A percentile compares a stretch with the other conserved stretches of the same genome.
Evolutionary conservation across 2,797 vertebrate genomes (phyloP).

Genomic region (Enteromius afrohamiltoni): DNA sequence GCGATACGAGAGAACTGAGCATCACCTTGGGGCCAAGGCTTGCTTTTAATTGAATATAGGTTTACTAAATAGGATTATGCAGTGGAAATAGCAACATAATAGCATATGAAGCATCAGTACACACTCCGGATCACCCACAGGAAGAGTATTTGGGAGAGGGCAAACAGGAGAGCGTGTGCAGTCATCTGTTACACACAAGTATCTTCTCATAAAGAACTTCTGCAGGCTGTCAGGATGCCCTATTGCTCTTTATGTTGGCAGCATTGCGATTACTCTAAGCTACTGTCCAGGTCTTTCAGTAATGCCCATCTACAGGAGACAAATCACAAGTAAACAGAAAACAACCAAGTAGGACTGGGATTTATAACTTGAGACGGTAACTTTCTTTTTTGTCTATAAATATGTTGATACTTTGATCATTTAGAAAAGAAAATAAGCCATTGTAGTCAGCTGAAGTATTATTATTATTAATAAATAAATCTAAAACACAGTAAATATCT

Average conservation of each 20-base stretch:
- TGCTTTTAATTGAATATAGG: constrained; percentile 74
- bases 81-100: constrained; percentile 60
- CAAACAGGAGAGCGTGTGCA: constrained; percentile 48
- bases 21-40: constrained; percentile 66
- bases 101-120: constrained; percentile 27
- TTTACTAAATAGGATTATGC: constrained; percentile 76
- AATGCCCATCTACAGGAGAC: constrained; percentile 50
- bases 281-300: constrained; percentile 60
- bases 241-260: constrained; percentile 61
- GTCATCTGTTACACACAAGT: constrained; percentile 38
- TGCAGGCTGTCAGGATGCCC: constrained; percentile 43
- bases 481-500: background rate
- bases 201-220: constrained; percentile 42
- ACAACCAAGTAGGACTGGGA: background rate
- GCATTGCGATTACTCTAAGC: constrained; percentile 69
- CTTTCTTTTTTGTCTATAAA: background rate
- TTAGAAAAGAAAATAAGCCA: background rate
- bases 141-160: constrained; percentile 9
- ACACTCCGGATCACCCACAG: constrained; percentile 6
- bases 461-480: background rate
- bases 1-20: constrained; percentile 69
- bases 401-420: background rate
- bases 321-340: constrained; percentile 59
- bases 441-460: background rate
- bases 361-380: constrained; percentile 22